Evolutionary conservation across 1,140 invertebrate genomes (phyloP), one percentile per base, ranked within the genome.

Genomic region (Vanessa tameamea): DNA sequence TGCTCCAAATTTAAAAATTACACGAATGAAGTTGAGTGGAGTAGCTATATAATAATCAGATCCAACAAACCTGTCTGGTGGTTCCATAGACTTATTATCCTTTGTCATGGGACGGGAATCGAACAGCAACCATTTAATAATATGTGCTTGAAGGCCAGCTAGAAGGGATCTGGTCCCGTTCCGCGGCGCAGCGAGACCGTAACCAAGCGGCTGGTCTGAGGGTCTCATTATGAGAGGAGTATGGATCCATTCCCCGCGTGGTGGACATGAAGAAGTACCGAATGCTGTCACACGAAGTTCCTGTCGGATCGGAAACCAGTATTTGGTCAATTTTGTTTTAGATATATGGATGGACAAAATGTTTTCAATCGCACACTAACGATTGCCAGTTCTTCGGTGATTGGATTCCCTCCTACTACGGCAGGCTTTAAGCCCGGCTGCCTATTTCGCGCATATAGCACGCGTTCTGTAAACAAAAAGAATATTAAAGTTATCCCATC

Each of bases 71-170:
- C 87, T 89, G n/a, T 95, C 95, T 12, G 94, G 87, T 9, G 88
- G 88, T 15, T 89, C 84, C 64, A 78, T 81, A 50, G 85, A 88
- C 59, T 92, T 90, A 47, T 89, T 88, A 63, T 94, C 93, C 77
- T 93, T 91, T 1, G 91, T 88, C 71, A 84, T 85, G 26, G 90
- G 93, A 71, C 93, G 91, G 23, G 90, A 92, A 43, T 94, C 94
- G 80, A 96, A 96, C n/a, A 96, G 88, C 61, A 96, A 91, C 82
- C 95, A 94, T 80, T 96, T 96, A 83, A 96, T 94, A 66, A 95
- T 93, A 57, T 93, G 90, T 5, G 95, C 95, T 79, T 96, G 95
- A 0, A 96, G 91, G 11, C 94, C 95, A 0, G 95, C 94, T 11
- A 96, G 87, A 15, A 96, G 84, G 0, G 95, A 95, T 75, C 95